Conservation (phyloP, 1,140 invertebrate species). For the Eurytemora carolleeae region DNA sequence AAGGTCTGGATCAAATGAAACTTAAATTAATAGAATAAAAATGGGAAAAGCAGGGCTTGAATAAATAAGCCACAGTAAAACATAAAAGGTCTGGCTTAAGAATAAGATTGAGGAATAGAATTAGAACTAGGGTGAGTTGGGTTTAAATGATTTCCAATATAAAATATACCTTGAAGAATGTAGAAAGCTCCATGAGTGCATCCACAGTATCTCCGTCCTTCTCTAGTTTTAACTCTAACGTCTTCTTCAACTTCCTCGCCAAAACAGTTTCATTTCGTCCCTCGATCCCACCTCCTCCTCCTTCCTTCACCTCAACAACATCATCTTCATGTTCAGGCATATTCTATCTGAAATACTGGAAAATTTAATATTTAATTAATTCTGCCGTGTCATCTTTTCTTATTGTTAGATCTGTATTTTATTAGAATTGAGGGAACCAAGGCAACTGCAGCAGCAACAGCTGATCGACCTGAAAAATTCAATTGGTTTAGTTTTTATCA, state of each 20-base stretch:
- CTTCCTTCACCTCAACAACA: slow-evolving; percentile 11
- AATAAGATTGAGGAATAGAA: no score
- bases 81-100: no score
- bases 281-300: slow-evolving; percentile 9
- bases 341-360: no score
- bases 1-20: not conserved
- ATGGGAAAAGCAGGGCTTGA: no score
- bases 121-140: no score
- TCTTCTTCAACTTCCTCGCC: slow-evolving; percentile 13
- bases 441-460: not conserved
- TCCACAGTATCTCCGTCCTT: slow-evolving; percentile 48
- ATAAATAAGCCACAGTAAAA: no score
- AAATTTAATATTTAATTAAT: not conserved
- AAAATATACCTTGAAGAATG: slow-evolving; percentile 41
- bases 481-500: no score
- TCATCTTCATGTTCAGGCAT: no score
- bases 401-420: slow-evolving; percentile 18
- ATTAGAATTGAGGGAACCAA: slow-evolving; percentile 11
- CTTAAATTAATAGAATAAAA: not conserved
- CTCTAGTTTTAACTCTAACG: slow-evolving; percentile 16
- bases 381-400: not conserved
- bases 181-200: slow-evolving; percentile 57
- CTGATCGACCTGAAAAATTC: not conserved
- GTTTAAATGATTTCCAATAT: no score
- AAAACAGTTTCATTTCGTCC: slow-evolving; percentile 11